These are phyloP conservation scores for Batillaria attramentaria DNA, from an alignment of 1,140 invertebrate genomes.

Conservation along the genomic window DNA sequence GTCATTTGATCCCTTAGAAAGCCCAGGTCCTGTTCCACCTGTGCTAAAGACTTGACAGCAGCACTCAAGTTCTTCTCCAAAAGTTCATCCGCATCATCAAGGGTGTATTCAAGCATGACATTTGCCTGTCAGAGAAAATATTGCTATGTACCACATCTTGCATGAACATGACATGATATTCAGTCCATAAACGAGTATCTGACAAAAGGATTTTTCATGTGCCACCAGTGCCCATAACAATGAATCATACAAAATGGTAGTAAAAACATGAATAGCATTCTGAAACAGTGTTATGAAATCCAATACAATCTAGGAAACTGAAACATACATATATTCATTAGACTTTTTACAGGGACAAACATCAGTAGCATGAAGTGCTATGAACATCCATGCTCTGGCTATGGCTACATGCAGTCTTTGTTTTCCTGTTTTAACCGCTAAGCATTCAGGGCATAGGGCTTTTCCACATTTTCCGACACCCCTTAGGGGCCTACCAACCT, in stretches of 20 bases:
- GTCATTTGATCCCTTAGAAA: conserved; percentile 96
- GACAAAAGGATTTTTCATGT: background rate
- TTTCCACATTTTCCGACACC: too few species aligned
- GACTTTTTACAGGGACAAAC: too few species aligned
- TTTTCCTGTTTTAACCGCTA: too few species aligned
- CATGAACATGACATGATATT: too few species aligned
- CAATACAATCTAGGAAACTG: too few species aligned
- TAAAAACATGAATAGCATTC: background rate
- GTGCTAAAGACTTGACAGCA: conserved; percentile 87
- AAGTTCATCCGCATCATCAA: conserved; percentile 92
- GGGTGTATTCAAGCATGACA: conserved; percentile 97
- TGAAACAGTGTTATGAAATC: background rate
- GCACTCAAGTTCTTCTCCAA: conserved; percentile 90
- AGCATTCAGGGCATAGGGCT: too few species aligned
- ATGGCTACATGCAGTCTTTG: too few species aligned
- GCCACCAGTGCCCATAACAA: background rate
- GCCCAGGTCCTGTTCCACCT: conserved; percentile 93
- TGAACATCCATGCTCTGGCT: too few species aligned
- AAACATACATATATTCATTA: too few species aligned
- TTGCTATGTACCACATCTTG: background rate
- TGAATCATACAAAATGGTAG: background rate
- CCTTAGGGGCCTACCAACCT: too few species aligned
- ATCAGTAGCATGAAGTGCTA: too few species aligned
- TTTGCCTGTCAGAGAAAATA: conserved; percentile 80
- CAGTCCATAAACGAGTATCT: too few species aligned